Evolutionary conservation across 2,113 vertebrate species (phyloP), one percentile per base, ranked within the genome.

Genomic region (Gadus macrocephalus): DNA sequence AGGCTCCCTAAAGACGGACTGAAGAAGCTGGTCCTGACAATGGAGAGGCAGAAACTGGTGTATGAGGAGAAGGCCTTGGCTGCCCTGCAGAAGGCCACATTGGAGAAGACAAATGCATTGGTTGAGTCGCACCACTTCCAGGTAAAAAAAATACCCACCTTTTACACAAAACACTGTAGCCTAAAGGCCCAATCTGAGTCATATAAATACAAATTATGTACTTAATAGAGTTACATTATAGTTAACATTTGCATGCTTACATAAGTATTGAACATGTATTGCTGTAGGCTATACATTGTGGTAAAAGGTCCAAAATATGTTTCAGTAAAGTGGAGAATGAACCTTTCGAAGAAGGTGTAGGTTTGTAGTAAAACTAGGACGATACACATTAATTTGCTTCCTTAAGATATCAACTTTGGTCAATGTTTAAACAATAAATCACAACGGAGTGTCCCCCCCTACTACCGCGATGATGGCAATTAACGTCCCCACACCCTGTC

Each of bases 11-110:
- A 92, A 86, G 79, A 91, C 92, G 90, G 88, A 90, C 17, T 95
- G 84, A 96, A 93, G 83, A 95, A 92, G 75, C 88, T 93, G 61
- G 72, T 95, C 63, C 25, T 95, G 60, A 92, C 96, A 78, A 95
- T 97, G 95, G 96, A 98, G 89, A 93, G 93, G 76, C 93, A 98
- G 83, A 97, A 94, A 71, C 85, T 91, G 77, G 85, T 81, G 65
- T 97, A 94, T 0, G 94, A 98, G 77, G 92, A 95, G 79, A 95
- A 93, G 74, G 93, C 93, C 62, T 89, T 95, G 83, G 89, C 91
- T 5, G 89, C 93, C 5, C 86, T 97, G 67, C 94, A 95, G 87
- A 97, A 88, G 81, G 87, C 93, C 73, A 92, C 93, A 42, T 91
- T 94, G 67, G 94, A 97, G 64, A 97, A 94, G 78, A 83, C 91